Percentiles rank a stretch among this genome's conserved stretches.
Evolutionary conservation across 1,140 invertebrate genomes (phyloP).

Genomic region (Drosophila obscura): DNA sequence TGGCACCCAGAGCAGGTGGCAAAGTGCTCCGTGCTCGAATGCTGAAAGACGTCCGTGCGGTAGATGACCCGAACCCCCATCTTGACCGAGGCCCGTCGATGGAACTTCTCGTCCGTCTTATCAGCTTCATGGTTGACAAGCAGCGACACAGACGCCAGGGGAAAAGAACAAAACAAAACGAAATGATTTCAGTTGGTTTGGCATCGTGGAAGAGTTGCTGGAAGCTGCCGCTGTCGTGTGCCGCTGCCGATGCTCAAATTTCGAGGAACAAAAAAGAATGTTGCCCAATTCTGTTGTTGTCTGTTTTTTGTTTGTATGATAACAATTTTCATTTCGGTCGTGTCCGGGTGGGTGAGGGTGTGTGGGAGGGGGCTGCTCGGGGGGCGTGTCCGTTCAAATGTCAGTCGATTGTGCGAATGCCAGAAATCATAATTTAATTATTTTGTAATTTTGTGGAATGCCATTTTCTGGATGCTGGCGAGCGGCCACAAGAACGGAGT

Average conservation of each 20-base stretch:
- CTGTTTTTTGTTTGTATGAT: slow-evolving; percentile 1
- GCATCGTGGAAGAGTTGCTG: not conserved
- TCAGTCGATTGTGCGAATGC: slow-evolving; percentile 48
- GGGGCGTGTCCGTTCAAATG: not conserved
- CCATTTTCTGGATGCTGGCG: slow-evolving; percentile 40
- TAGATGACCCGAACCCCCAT: slow-evolving; percentile 82
- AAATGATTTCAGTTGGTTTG: not conserved
- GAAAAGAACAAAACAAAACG: not conserved
- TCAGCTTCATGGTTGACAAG: slow-evolving; percentile 54
- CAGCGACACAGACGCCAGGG: not conserved
- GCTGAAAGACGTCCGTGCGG: slow-evolving; percentile 75
- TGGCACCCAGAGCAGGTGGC: slow-evolving; percentile 68
- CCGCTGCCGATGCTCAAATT: slow-evolving; percentile 42
- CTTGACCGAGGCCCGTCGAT: slow-evolving; percentile 77
- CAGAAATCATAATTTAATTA: slow-evolving; percentile 51
- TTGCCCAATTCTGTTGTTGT: slow-evolving; percentile 14
- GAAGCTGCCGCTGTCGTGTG: slow-evolving; percentile 46
- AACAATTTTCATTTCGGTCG: not conserved
- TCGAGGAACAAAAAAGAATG: not conserved
- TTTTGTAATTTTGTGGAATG: not conserved
- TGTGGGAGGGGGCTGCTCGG: too few species aligned
- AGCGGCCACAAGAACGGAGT: slow-evolving; percentile 55
- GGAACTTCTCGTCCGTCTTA: slow-evolving; percentile 81
- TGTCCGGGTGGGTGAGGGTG: not conserved
- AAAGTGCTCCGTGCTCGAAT: slow-evolving; percentile 57